Evolutionary conservation across 1,140 invertebrate species (phyloP), one percentile per base, ranked within the genome.

Genomic region (Matsumurasca onukii): DNA sequence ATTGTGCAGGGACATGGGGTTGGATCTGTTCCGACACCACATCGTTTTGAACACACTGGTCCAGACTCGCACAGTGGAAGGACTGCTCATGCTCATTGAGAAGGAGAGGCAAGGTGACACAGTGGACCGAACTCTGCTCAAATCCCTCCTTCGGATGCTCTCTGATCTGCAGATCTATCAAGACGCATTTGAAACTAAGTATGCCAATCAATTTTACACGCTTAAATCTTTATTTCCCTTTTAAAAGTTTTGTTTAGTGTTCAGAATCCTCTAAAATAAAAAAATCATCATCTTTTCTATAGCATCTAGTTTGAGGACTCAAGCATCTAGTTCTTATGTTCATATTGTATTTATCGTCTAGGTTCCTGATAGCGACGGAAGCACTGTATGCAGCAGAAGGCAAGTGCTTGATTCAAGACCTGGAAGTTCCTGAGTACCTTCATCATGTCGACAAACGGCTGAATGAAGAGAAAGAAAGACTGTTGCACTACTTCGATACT

Each of bases 121-220:
- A 27, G 95, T 99, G 0, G 97, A 99, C 81, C 85, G 96, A 69
- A 92, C 91, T 1, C 82, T 99, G 69, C 84, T 99, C 3, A 99
- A 99, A 79, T 98, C 93, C 71, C 82, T 99, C 20, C 84, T 99
- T 24, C 84, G 97, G 74, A 99, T 99, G 97, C 84, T 99, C 22
- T 96, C 94, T 55, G 97, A 98, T 82, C 81, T 99, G 67, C 92
- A 98, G 83, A 98, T 99, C 70, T 99, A 99, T 79, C 89, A 94
- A 76, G 91, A 93, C 73, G 92, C 94, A 3, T 98, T 99, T 82
- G 96, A 98, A 83, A 86, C 89, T 65, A 94, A 94, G 86, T 89
- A 81, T 75, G 75, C 70, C 61, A 15, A 24, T 48, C 20, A 55
- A 20, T 55, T 5, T 55, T 55, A 55, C 5, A 55, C n/a, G 51